Evolutionary conservation across 1,140 invertebrate genomes (phyloP).

Genomic region (Ridgeia piscesae): DNA sequence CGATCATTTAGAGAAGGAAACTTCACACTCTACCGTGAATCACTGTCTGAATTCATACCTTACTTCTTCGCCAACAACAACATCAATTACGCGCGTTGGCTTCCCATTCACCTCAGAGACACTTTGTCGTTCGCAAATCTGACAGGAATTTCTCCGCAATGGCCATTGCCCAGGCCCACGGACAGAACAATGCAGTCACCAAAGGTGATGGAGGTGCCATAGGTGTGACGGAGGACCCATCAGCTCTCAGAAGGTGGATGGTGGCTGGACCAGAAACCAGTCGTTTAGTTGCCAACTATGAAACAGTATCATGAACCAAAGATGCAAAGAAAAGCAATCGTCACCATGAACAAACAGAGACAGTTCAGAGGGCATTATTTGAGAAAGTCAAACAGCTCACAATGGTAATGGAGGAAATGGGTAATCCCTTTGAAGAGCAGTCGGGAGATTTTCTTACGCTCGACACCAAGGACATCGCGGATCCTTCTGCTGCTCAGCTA

Average conservation of each 20-base stretch:
- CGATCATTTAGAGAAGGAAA: constrained; percentile 12
- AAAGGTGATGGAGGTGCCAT: constrained; percentile 41
- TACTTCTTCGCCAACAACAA: constrained; percentile 33
- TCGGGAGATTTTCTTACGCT: too few relatives aligned
- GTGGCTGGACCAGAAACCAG: constrained; percentile 37
- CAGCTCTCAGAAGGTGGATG: constrained; percentile 40
- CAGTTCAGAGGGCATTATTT: too few relatives aligned
- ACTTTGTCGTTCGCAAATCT: constrained; percentile 31
- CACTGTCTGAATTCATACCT: constrained; percentile 17
- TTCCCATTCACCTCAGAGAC: constrained; percentile 32
- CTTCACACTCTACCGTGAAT: background rate
- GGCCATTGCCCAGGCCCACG: constrained; percentile 39
- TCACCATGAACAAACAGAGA: constrained; percentile 8
- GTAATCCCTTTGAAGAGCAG: too few relatives aligned
- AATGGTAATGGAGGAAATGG: too few relatives aligned
- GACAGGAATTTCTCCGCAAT: constrained; percentile 33
- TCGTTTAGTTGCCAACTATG: constrained; percentile 33
- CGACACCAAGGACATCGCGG: too few relatives aligned
- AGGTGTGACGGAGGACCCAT: constrained; percentile 40
- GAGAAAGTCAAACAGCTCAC: too few relatives aligned
- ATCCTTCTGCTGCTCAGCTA: too few relatives aligned
- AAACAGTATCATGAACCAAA: constrained; percentile 7
- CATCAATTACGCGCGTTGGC: constrained; percentile 33
- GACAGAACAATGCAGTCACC: constrained; percentile 40
- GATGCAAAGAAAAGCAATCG: background rate